Evolutionary conservation across 1,140 invertebrate genomes (phyloP).

Genomic region (Sycophila sp.): DNA sequence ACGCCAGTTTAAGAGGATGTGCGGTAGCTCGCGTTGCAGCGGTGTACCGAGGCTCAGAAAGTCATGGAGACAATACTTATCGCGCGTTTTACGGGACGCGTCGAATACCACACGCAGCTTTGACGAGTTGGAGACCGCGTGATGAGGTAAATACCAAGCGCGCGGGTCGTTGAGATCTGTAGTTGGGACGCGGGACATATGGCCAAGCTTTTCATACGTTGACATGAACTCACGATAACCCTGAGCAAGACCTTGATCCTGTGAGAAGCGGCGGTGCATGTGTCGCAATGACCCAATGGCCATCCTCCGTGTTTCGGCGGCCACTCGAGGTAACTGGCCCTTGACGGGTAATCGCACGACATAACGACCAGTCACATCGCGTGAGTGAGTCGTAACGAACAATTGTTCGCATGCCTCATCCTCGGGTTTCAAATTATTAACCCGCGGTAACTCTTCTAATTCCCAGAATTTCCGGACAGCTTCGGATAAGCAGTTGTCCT

Average conservation of each 20-base stretch:
- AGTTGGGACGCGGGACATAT: slow-evolving; percentile 43
- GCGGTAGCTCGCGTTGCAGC: slow-evolving; percentile 43
- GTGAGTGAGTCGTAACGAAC: not conserved
- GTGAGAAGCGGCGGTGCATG: slow-evolving; percentile 32
- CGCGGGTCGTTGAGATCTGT: not conserved
- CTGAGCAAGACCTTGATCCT: slow-evolving; percentile 36
- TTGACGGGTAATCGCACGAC: not conserved
- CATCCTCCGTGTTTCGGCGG: not conserved
- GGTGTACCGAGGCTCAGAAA: slow-evolving; percentile 44
- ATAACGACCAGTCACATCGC: not conserved
- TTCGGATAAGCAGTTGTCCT: not conserved
- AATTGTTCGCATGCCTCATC: not conserved
- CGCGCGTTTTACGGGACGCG: slow-evolving; percentile 42
- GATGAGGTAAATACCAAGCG: slow-evolving; percentile 47
- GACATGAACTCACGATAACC: slow-evolving; percentile 45
- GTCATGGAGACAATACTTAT: slow-evolving; percentile 51
- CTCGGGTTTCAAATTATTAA: not conserved
- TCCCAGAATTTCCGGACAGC: not conserved
- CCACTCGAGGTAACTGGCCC: not conserved
- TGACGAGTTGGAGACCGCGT: slow-evolving; percentile 41
- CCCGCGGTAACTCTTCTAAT: not conserved
- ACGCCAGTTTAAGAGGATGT: slow-evolving; percentile 8
- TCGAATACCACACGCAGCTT: slow-evolving; percentile 53
- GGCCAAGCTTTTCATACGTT: slow-evolving; percentile 45
- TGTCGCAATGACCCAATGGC: not conserved